phyloP scores from a whole-genome alignment of 2,113 vertebrate species.

The Scalopus aquaticus region DNA sequence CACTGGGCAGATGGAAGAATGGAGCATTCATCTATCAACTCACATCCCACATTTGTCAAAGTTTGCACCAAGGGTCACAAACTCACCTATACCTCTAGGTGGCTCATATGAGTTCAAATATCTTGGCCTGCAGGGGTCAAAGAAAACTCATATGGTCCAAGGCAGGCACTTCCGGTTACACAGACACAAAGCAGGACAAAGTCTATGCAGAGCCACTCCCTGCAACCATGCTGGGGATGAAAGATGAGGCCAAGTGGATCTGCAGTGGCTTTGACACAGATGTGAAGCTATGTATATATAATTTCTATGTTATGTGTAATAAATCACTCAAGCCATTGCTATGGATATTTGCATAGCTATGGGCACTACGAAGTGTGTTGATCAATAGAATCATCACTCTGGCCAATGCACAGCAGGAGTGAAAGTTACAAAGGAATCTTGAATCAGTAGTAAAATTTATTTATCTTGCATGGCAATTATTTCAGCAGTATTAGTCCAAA shows the following conservation, averaged over 20 bases:
- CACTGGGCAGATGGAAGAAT: background rate
- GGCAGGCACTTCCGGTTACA: background rate
- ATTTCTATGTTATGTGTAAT: background rate
- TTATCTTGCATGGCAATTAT: background rate
- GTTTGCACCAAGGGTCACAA: background rate
- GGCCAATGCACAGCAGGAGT: background rate
- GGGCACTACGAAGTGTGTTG: background rate
- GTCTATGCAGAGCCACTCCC: background rate
- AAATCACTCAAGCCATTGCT: background rate
- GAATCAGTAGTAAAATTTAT: background rate
- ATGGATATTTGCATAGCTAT: background rate
- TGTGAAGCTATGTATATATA: background rate
- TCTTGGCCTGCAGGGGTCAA: background rate
- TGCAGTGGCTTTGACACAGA: background rate
- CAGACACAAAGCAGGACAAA: background rate
- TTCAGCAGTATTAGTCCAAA: background rate
- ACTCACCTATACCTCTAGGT: background rate
- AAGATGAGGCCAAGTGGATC: background rate
- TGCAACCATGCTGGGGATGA: background rate
- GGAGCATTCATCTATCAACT: background rate
- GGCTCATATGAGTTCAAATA: background rate
- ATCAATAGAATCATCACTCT: background rate
- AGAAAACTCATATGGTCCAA: background rate
- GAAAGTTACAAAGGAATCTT: slow-evolving; percentile 13
- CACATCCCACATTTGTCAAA: background rate